Evolutionary conservation across 2,888 invertebrate genomes (phyloP), one percentile per base, ranked within the genome.

Genomic region (Acanthococcus lagerstroemiae): DNA sequence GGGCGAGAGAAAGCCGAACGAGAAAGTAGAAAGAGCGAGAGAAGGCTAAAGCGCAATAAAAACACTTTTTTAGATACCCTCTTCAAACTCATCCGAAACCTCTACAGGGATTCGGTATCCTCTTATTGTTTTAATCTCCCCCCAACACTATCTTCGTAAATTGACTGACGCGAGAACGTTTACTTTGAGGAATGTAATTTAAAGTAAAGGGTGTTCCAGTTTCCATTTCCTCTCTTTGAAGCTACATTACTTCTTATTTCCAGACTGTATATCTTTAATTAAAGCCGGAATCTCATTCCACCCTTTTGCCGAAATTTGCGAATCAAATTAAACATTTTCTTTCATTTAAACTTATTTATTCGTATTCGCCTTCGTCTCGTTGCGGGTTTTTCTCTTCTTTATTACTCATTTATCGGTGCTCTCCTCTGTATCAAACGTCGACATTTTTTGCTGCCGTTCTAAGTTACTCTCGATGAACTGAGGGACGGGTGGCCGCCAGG

Each of bases 161-260:
- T 63, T 63, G 63, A 63, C 63, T 63, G 63, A 63, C 63, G 37
- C 63, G 54, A 26, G 54, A 63, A 63, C 50, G 63, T 63, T 63
- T 63, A 63, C 63, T 50, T 63, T 63, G 52, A 63, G 63, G 63
- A 63, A 63, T 63, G 63, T 63, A 63, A 63, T 63, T 63, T 63
- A 54, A 37, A 63, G 30, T 26, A 30, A 63, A 63, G 52, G 63
- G 52, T 54, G 37, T 52, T 60, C 45, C 46, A 25, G 24, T 60
- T 63, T 63, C 50, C 54, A 26, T 25, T 52, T 63, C 22, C 26
- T 26, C 30, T 50, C 52, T 52, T 52, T 54, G 63, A 24, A 63
- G 63, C 63, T 63, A 52, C 63, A 63, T 63, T 63, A 63, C 54
- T 52, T 63, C 63, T 63, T 54, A 63, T 52, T 63, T 37, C 21